A percentile compares a stretch with the other conserved stretches of the same genome.
phyloP scores from a whole-genome alignment of 2,113 vertebrate genomes.

The Aptenodytes forsteri region DNA sequence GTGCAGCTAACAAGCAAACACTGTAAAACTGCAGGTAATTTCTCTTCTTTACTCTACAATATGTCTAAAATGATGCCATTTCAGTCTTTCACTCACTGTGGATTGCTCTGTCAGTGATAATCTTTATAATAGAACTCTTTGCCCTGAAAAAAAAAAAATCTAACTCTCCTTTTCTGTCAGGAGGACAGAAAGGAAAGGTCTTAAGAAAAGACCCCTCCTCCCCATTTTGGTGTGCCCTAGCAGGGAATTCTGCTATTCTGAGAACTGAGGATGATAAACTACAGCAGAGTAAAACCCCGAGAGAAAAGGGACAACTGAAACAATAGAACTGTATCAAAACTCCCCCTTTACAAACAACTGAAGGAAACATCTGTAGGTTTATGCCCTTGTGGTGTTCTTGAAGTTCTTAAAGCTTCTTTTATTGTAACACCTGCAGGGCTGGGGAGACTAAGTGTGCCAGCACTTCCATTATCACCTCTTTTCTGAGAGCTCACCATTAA shows the following conservation, averaged over 20 bases:
- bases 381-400: constrained; percentile 40
- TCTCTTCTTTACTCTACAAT: neutral
- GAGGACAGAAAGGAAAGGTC: neutral
- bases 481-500: neutral
- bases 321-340: constrained; percentile 29
- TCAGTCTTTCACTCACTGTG: neutral
- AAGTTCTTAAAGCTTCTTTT: constrained; percentile 17
- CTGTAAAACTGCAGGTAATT: neutral
- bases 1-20: neutral
- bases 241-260: constrained; percentile 23
- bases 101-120: neutral
- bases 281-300: neutral
- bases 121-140: neutral
- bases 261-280: constrained; percentile 9
- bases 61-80: neutral
- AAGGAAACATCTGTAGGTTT: constrained; percentile 69
- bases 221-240: neutral
- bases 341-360: constrained; percentile 44
- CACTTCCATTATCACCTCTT: neutral
- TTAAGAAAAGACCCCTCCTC: neutral
- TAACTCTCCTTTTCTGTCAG: neutral
- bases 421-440: constrained; percentile 36
- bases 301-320: constrained; percentile 50
- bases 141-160: neutral
- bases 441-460: neutral